Base-by-base conservation (phyloP, 2,888 invertebrate species). In the Sycophila texana region DNA sequence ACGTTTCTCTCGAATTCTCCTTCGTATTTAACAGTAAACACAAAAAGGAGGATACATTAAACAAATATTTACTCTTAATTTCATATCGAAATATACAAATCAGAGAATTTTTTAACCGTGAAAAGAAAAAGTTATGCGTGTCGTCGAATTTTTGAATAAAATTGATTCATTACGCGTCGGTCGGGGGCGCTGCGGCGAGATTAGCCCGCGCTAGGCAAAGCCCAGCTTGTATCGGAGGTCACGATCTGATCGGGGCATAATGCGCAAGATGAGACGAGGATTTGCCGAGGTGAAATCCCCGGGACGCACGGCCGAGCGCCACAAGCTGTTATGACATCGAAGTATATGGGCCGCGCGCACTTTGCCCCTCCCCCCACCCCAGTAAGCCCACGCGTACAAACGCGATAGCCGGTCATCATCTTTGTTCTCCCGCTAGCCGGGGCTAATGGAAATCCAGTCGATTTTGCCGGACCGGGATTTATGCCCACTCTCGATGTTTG, bases 301-400 rank as follows among this genome's bases (percentile, higher is more conserved):
- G 22, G 16, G 3, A 2, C 5, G 49, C 53, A 1, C 3, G 26
- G 7, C 13, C 58, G 47, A 12, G 16, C 22, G 16, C 39, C 68
- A 53, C 68, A 75, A 75, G 20, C 67, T 75, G 58, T 53, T 68
- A 60, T 67, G 61, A 61, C 51, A 53, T 30, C 63, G 55, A 30
- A 47, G 73, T 53, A 61, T 39, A 30, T 51, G 22, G 53, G 53
- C 16, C 14, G 53, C n/a, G 53, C 53, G 5, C n/a, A 53, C 14
- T n/a, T 14, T n/a, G 53, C 51, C 51, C 13, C 51, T 10, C 51
- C 51, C 13, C 14, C 13, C 14, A 51, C 5, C 10, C 51, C 13
- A 10, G 53, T n/a, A n/a, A n/a, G 53, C 14, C 53, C 53, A 16
- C 16, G 5, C 53, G 53, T 53, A 53, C n/a, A 53, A 14, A n/a